Evolutionary conservation across 2,888 invertebrate genomes (phyloP).

Genomic region (Cynaeus angustus): DNA sequence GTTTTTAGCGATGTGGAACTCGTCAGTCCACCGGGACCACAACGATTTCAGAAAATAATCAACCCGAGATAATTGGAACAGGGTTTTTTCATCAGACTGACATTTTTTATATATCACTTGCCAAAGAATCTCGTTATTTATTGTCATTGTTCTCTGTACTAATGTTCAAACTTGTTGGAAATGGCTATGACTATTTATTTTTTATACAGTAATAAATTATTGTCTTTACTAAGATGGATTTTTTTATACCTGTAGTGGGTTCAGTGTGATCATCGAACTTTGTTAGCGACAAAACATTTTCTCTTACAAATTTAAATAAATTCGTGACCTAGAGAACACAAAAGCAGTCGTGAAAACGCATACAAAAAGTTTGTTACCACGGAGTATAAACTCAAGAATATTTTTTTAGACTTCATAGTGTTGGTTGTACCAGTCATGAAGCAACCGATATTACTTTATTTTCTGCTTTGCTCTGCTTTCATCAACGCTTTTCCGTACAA

Average conservation of each 20-base stretch:
- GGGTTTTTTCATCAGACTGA: slow-evolving; percentile 14
- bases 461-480: too few species aligned
- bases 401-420: too few species aligned
- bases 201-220: slow-evolving; percentile 23
- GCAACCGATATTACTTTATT: too few species aligned
- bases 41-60: slow-evolving; percentile 20
- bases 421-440: too few species aligned
- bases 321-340: too few species aligned
- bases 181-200: slow-evolving; percentile 21
- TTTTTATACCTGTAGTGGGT: background rate
- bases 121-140: slow-evolving; percentile 35
- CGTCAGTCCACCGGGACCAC: background rate
- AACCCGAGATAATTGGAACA: slow-evolving; percentile 15
- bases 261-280: too few species aligned
- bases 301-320: too few species aligned
- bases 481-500: too few species aligned
- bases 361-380: too few species aligned
- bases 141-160: slow-evolving; percentile 21
- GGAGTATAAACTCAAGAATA: too few species aligned
- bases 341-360: too few species aligned
- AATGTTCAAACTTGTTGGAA: slow-evolving; percentile 22
- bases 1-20: slow-evolving; percentile 52
- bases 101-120: slow-evolving; percentile 7
- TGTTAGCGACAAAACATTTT: too few species aligned
- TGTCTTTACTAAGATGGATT: slow-evolving; percentile 2